Evolutionary conservation across 1,140 invertebrate species (phyloP).

Genomic region (Diachasmimorpha longicaudata): DNA sequence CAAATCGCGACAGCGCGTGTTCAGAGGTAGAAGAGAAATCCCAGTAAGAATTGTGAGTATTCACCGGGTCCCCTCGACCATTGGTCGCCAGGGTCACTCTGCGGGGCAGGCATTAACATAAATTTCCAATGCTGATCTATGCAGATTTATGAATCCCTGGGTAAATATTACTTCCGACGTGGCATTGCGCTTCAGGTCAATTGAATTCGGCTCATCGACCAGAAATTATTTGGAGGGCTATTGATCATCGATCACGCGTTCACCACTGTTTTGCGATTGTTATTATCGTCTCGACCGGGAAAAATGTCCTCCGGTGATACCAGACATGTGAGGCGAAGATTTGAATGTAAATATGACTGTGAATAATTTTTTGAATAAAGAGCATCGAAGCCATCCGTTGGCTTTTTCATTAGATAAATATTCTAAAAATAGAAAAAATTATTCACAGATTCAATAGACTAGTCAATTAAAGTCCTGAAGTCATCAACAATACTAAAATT

Average conservation of each 20-base stretch:
- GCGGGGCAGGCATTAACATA: slow-evolving; percentile 53
- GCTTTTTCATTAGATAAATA: too few species aligned
- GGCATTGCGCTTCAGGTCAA: slow-evolving; percentile 24
- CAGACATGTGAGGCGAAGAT: too few species aligned
- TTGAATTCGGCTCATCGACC: slow-evolving; percentile 26
- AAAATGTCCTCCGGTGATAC: too few species aligned
- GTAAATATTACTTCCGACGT: slow-evolving; percentile 24
- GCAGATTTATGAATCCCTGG: slow-evolving; percentile 55
- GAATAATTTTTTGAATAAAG: too few species aligned
- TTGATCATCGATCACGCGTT: not conserved
- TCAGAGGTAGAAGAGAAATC: slow-evolving; percentile 36
- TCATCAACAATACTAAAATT: too few species aligned
- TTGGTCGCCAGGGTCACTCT: slow-evolving; percentile 36
- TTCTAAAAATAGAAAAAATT: too few species aligned
- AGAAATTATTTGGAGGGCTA: not conserved
- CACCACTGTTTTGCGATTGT: too few species aligned
- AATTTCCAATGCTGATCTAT: slow-evolving; percentile 55
- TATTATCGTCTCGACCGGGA: too few species aligned
- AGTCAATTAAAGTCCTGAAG: too few species aligned
- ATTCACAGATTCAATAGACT: too few species aligned
- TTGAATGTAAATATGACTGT: too few species aligned
- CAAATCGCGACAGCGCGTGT: not conserved
- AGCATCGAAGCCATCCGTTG: too few species aligned
- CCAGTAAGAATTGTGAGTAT: not conserved
- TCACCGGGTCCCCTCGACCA: not conserved